phyloP scores from a whole-genome alignment of 2,113 vertebrate genomes.

The Paedocypris sp. region DNA sequence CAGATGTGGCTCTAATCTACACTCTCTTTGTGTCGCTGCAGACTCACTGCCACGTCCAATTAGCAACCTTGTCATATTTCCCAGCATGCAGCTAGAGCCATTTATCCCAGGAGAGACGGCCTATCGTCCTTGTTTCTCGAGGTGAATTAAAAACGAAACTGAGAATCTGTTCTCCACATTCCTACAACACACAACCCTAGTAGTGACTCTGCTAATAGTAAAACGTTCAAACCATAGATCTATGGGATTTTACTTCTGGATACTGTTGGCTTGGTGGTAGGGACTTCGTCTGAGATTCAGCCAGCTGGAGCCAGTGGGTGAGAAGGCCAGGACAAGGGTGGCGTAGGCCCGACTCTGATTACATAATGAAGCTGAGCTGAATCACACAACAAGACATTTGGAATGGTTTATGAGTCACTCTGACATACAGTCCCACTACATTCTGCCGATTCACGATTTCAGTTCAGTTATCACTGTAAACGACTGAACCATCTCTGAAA shows the following conservation, averaged over 20 bases:
- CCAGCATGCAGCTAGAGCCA: conserved; percentile 9
- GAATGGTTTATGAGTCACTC: conserved; percentile 14
- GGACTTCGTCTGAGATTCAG: background rate
- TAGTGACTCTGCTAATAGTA: no score
- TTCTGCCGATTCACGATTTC: no score
- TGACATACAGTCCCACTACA: no score
- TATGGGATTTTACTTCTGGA: conserved; percentile 6
- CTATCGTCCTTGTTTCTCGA: conserved; percentile 2
- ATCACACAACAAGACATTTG: conserved; percentile 16
- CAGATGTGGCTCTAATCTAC: conserved; percentile 1
- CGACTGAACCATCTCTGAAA: no score
- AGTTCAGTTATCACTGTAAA: no score
- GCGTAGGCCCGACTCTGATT: conserved; percentile 9
- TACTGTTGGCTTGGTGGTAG: background rate
- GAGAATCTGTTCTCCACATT: no score
- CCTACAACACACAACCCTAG: no score
- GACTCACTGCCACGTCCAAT: background rate
- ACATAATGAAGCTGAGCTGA: conserved; percentile 23
- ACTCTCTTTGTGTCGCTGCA: background rate
- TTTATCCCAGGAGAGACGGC: background rate
- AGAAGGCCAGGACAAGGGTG: background rate
- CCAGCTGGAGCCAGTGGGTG: background rate
- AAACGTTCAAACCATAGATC: no score
- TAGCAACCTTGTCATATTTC: conserved; percentile 19
- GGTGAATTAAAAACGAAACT: no score